phyloP scores from a whole-genome alignment of 2,113 vertebrate genomes.

The Petrocephalus zakoni region DNA sequence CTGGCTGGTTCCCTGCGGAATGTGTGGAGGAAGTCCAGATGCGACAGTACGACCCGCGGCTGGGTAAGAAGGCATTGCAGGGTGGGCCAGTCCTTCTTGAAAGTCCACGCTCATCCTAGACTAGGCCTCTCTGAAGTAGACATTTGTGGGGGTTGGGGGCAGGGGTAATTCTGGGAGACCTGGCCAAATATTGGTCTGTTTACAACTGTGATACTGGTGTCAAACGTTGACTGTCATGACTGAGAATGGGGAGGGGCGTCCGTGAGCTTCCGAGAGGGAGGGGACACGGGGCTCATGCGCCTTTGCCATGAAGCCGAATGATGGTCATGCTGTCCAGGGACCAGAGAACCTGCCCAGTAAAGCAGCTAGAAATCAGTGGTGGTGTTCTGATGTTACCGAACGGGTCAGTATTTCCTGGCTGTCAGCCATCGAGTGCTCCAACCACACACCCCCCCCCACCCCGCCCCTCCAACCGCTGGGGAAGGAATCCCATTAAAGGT shows the following conservation, averaged over 20 bases:
- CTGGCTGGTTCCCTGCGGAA: constrained; percentile 97
- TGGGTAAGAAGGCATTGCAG: constrained; percentile 81
- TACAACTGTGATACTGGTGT: not conserved
- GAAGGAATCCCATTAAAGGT: not conserved
- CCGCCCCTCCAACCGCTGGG: not conserved
- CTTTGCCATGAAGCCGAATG: not conserved
- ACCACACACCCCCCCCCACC: not conserved
- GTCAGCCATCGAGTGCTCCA: not conserved
- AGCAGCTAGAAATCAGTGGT: not conserved
- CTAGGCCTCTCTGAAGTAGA: not conserved
- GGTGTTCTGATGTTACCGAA: not conserved
- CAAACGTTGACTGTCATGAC: not conserved
- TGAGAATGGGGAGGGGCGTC: not conserved
- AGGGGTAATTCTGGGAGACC: not conserved
- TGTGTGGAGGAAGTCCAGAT: constrained; percentile 98
- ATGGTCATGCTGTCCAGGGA: not conserved
- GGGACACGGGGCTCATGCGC: not conserved
- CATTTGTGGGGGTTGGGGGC: not conserved
- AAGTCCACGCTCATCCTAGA: not conserved
- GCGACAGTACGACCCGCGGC: constrained; percentile 84
- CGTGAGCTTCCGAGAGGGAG: not conserved
- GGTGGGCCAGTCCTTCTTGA: not conserved
- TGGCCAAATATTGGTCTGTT: not conserved
- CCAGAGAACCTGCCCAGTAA: not conserved
- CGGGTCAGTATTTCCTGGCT: not conserved